Evolutionary conservation across 2,113 vertebrate species (phyloP), one percentile per base, ranked within the genome.

Genomic region (Rattus norvegicus): DNA sequence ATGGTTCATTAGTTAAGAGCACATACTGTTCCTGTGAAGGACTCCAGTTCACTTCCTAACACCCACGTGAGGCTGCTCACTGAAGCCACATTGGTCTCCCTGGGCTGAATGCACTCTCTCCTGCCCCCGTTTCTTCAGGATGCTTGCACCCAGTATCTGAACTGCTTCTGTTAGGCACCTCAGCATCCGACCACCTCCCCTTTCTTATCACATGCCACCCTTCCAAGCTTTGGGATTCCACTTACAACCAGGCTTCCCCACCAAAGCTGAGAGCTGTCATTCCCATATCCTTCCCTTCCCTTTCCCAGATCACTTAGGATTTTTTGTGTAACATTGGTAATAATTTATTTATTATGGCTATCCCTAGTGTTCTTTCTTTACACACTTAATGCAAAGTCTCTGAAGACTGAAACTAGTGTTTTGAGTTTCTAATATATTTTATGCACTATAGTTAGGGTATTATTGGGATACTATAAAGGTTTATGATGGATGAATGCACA

Each of bases 351-450:
- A 94, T 76, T 89, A 30, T 75, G 36, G 5, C 1, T 63, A 59
- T 84, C 80, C 2, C 19, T 95, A 75, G 77, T 69, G 70, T 90
- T 94, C 6, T 95, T 4, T 83, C 59, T 9, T 81, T 43, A 65
- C 59, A 7, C 79, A 69, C 49, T 89, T 8, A 65, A 91, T 12
- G 5, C 13, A 93, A 91, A 56, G 19, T 75, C 56, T 87, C 13
- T 91, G n/a, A 91, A 24, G 8, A 76, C 5, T 28, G 2, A 12
- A 88, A 73, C 2, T 26, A 47, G 39, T 54, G 2, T 83, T 95
- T 90, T 56, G 13, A 52, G 69, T 80, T 94, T 80, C n/a, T 85
- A 81, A 77, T 79, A 7, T 54, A n/a, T 63, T 92, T 92, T 30
- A 39, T 79, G 36, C 6, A 76, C 22, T 54, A 22, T 77, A 54